These are phyloP conservation scores for Chloroclystis v-ata DNA, from an alignment of 2,888 invertebrate genomes.

Conservation along the genomic window DNA sequence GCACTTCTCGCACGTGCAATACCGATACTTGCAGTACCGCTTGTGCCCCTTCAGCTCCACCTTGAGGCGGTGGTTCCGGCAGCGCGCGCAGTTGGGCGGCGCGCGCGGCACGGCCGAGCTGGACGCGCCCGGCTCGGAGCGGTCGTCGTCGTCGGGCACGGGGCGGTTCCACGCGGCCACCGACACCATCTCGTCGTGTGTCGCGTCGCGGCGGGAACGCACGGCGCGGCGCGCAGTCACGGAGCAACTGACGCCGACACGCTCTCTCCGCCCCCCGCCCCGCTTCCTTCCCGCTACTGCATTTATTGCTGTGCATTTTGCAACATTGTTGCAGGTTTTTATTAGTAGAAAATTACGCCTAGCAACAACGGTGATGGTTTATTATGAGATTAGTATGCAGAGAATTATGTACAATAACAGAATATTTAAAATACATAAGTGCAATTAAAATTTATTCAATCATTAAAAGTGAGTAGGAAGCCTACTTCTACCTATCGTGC, in stretches of 20 bases:
- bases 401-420: too few relatives aligned
- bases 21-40: conserved; percentile 90
- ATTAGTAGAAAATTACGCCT: background rate
- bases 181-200: conserved; percentile 70
- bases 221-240: conserved; percentile 53
- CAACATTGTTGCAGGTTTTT: conserved; percentile 32
- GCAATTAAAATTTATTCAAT: too few relatives aligned
- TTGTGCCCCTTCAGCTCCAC: conserved; percentile 95
- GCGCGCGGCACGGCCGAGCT: conserved; percentile 83
- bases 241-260: conserved; percentile 62
- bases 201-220: conserved; percentile 57
- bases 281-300: conserved; percentile 53
- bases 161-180: conserved; percentile 71
- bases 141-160: conserved; percentile 69
- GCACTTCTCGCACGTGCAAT: conserved; percentile 92
- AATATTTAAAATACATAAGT: too few relatives aligned
- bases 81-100: conserved; percentile 94
- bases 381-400: background rate
- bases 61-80: conserved; percentile 93
- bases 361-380: background rate
- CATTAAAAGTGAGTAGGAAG: too few relatives aligned
- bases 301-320: conserved; percentile 65
- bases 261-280: conserved; percentile 46
- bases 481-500: too few relatives aligned
- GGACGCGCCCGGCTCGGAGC: conserved; percentile 69